Conservation (phyloP, 2,797 vertebrate species). For the Serranus cabrilla region DNA sequence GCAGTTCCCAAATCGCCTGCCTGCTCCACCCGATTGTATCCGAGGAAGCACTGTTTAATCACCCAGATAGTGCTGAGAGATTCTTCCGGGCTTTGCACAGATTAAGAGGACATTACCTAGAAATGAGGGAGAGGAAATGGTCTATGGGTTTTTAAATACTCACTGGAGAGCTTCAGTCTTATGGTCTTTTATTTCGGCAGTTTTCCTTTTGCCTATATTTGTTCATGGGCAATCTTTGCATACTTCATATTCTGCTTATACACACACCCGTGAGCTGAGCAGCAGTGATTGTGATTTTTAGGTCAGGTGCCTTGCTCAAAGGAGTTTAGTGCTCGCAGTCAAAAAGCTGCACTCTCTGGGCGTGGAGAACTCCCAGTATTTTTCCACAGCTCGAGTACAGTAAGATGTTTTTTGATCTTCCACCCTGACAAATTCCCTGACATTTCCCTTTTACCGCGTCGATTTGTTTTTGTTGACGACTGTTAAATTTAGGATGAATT, state of each 20-base stretch:
- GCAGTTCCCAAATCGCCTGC: constrained; percentile 39
- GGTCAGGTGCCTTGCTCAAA: constrained; percentile 26
- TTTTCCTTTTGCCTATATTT: constrained; percentile 49
- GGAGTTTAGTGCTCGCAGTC: not conserved
- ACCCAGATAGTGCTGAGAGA: constrained; percentile 56
- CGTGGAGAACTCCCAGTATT: not conserved
- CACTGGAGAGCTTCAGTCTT: constrained; percentile 43
- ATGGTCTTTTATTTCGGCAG: constrained; percentile 46
- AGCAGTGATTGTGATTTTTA: constrained; percentile 4
- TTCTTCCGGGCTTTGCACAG: constrained; percentile 67
- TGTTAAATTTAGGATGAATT: constrained; percentile 49
- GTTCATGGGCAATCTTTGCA: constrained; percentile 1
- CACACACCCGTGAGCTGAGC: constrained; percentile 12
- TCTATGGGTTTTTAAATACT: constrained; percentile 62
- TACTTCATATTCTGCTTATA: constrained; percentile 16
- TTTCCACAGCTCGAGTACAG: constrained; percentile 9
- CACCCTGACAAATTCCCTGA: constrained; percentile 46
- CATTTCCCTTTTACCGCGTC: constrained; percentile 11
- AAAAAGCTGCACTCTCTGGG: constrained; percentile 3
- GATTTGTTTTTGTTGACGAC: constrained; percentile 43
- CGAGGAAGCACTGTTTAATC: constrained; percentile 64
- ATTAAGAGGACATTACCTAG: constrained; percentile 71
- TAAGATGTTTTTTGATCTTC: constrained; percentile 48
- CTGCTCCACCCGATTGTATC: constrained; percentile 41
- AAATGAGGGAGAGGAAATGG: constrained; percentile 61